Evolutionary conservation across 2,113 vertebrate species (phyloP), one percentile per base, ranked within the genome.

Genomic region (Isurus oxyrinchus): DNA sequence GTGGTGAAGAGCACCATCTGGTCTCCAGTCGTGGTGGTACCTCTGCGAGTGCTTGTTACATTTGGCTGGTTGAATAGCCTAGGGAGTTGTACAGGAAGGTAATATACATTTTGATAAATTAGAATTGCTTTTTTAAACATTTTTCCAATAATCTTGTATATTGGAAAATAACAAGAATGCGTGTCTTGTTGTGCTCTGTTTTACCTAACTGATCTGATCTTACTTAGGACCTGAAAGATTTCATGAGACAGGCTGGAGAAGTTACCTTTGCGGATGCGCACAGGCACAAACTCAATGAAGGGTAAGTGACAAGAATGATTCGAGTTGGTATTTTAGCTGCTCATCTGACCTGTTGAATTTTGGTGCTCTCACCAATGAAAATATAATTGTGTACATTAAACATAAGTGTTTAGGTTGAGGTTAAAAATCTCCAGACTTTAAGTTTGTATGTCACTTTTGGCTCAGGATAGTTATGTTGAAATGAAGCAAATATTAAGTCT

Each of bases 161-260:
- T 95, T 95, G 94, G 94, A 95, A 95, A 95, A 95, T 55, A 95
- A 95, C 67, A 66, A 94, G 90, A 63, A 40, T 61, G 61, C n/a
- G 19, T 94, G 14, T 94, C 61, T 94, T 40, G 66, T 40, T 66
- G 19, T 94, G 96, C 98, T 96, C 91, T 96, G 97, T 59, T 1
- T 98, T 97, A 98, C 97, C 94, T 97, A 69, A 97, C 90, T 97
- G 96, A 96, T 98, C 97, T 98, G 98, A 97, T 98, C 97, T 98
- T 95, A 16, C 67, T 97, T 99, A 99, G 99, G 99, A 99, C 97
- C 98, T 99, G 97, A 99, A 99, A 98, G 99, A 99, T 98, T 99
- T 99, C 98, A 99, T 99, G 99, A 99, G 99, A 97, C 99, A 99
- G 98, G 99, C 99, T 97, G 99, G 99, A 97, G 99, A 99, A 97